Evolutionary conservation across 2,888 invertebrate genomes (phyloP), one percentile per base, ranked within the genome.

Genomic region (Lapara coniferarum): DNA sequence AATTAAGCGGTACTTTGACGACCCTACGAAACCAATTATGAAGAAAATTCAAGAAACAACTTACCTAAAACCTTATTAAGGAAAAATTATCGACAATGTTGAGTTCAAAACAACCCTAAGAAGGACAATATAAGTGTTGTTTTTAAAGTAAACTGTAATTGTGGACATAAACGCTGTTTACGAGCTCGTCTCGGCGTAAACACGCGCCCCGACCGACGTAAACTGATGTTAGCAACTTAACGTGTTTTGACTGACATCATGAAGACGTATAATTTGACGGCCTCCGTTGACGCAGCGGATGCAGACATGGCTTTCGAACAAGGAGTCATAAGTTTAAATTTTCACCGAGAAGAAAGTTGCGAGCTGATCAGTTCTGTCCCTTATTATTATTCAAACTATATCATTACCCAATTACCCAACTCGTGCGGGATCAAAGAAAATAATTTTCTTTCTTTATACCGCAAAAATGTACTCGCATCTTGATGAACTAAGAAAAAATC

Each of bases 61-160:
- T 2, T 3, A 0, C 10, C n/a, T n/a, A n/a, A n/a, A n/a, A n/a
- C n/a, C 19, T 55, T 19, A n/a, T 52, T 7, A 55, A 19, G 19
- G 10, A 55, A 55, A 19, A 19, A 55, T 55, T n/a, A 16, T 37
- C 37, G 55, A 63, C 19, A 63, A 16, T 19, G 7, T 46, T 19
- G 49, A 63, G 63, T 63, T 46, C 19, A 25, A 49, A 63, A 63
- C 19, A 46, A 59, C 16, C 46, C 16, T 19, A 49, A 49, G 19
- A 13, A 0, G 8, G 13, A 63, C 46, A 7, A 63, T 19, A 63
- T 46, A 46, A 46, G 46, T 44, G 59, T 46, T 44, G 16, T 63
- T 19, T 63, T 49, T 13, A 19, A 63, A 63, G 19, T 63, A 16
- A n/a, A 19, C 59, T n/a, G 16, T 63, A 49, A 63, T 49, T 63